These are phyloP conservation scores for Atrichornis clamosus DNA, from an alignment of 2,113 vertebrate genomes.

Conservation along the genomic window DNA sequence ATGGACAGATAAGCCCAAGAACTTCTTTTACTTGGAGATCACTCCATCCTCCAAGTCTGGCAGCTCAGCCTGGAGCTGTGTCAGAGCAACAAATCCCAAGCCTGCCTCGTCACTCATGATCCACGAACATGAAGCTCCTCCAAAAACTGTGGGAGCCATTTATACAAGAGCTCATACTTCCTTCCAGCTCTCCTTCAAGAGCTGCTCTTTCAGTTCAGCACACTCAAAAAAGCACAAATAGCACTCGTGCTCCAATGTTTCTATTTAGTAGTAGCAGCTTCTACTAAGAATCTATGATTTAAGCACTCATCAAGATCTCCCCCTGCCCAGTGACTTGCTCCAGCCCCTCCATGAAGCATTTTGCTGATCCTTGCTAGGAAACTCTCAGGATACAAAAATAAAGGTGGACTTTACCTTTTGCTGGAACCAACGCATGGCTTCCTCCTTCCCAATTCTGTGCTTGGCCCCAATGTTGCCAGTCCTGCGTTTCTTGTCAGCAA, in stretches of 20 bases:
- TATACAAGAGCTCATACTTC: not conserved
- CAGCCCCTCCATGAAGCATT: fast-evolving
- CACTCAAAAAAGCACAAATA: not conserved
- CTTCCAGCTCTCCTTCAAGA: not conserved
- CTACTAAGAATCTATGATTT: fast-evolving
- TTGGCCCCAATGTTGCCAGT: slow-evolving; percentile 93
- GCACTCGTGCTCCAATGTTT: fast-evolving
- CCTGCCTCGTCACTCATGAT: fast-evolving
- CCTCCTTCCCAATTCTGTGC: slow-evolving; percentile 97
- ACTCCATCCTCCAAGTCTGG: not conserved
- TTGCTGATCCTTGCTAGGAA: not conserved
- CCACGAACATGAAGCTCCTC: fast-evolving
- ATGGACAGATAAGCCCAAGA: not conserved
- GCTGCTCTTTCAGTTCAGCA: not conserved
- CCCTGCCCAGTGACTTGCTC: not conserved
- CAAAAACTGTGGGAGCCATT: not conserved
- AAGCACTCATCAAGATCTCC: not conserved
- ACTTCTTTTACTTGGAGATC: not conserved
- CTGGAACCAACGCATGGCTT: slow-evolving; percentile 99
- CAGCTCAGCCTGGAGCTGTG: not conserved
- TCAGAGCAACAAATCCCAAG: not conserved
- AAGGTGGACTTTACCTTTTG: slow-evolving; percentile 82
- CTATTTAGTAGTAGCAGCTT: not conserved
- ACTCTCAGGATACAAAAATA: not conserved
- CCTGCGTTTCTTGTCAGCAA: slow-evolving; percentile 97